phyloP scores from a whole-genome alignment of 2,888 invertebrate genomes.

The Coelogynopora nodosa region DNA sequence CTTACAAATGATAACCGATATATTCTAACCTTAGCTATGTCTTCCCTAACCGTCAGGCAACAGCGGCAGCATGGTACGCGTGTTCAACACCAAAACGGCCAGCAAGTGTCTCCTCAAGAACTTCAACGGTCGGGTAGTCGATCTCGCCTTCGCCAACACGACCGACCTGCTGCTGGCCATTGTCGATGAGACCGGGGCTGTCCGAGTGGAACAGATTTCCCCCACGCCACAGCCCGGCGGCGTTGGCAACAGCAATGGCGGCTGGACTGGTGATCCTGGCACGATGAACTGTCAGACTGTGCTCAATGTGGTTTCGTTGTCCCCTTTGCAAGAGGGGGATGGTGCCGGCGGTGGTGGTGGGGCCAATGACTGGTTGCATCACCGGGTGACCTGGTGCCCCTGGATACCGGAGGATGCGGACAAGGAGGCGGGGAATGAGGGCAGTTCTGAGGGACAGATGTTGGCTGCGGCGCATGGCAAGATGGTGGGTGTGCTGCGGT shows the following conservation, averaged over 20 bases:
- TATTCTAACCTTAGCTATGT: no score
- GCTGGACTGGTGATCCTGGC: neutral
- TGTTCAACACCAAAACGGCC: conserved; percentile 74
- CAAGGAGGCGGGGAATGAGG: conserved; percentile 55
- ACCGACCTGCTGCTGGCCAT: conserved; percentile 75
- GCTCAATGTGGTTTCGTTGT: neutral
- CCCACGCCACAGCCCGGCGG: conserved; percentile 54
- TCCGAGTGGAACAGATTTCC: conserved; percentile 68
- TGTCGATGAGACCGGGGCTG: conserved; percentile 78
- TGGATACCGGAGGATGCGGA: conserved; percentile 71
- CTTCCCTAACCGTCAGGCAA: neutral
- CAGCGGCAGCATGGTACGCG: conserved; percentile 70
- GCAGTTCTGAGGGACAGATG: neutral
- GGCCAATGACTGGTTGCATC: conserved; percentile 64
- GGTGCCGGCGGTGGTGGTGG: conserved; percentile 12
- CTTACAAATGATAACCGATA: no score
- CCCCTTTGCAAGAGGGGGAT: neutral
- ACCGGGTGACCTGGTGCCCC: conserved; percentile 86
- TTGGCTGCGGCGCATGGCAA: neutral
- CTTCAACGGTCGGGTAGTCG: conserved; percentile 80
- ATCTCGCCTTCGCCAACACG: conserved; percentile 73
- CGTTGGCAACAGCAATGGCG: neutral
- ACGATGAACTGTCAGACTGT: neutral
- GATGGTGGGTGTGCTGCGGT: conserved; percentile 2
- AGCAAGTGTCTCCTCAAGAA: conserved; percentile 63